These are phyloP conservation scores for Macrobrachium rosenbergii DNA, from an alignment of 1,140 invertebrate species.

Conservation along the genomic window DNA sequence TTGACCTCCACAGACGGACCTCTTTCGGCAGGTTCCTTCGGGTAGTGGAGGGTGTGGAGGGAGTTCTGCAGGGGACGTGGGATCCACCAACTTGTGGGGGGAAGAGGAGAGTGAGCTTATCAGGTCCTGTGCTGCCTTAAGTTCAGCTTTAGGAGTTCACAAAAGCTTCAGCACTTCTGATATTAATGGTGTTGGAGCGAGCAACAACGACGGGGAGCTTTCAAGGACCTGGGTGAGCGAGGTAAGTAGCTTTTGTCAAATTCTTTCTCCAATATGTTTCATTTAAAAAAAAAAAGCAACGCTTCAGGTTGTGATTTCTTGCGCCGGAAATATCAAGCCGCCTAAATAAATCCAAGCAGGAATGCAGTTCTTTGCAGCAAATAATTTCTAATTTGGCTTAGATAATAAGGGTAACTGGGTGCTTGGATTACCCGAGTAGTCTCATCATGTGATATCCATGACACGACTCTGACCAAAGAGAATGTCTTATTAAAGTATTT, in stretches of 20 bases:
- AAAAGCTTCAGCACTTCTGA: slow-evolving; percentile 87
- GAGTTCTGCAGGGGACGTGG: slow-evolving; percentile 46
- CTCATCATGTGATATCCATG: no score
- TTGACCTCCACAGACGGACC: not conserved
- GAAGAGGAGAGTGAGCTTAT: slow-evolving; percentile 85
- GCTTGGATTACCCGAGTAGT: no score
- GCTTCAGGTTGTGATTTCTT: not conserved
- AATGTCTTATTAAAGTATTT: no score
- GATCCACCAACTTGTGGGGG: slow-evolving; percentile 77
- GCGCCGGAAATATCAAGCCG: no score
- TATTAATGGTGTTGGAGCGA: slow-evolving; percentile 70
- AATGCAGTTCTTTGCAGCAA: no score
- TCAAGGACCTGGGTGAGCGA: slow-evolving; percentile 52
- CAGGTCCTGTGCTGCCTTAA: slow-evolving; percentile 81
- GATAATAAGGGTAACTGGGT: no score
- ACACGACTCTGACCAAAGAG: no score
- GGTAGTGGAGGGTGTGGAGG: slow-evolving; percentile 67
- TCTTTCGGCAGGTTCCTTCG: slow-evolving; percentile 2
- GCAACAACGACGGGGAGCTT: slow-evolving; percentile 27
- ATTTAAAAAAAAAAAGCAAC: not conserved
- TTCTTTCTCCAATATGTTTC: not conserved
- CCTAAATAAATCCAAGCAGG: no score
- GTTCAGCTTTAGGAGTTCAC: slow-evolving; percentile 82
- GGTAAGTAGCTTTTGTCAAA: slow-evolving; percentile 7
- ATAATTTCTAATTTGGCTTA: no score